Evolutionary conservation across 2,888 invertebrate genomes (phyloP).

Genomic region (Trichogramma evanescens): DNA sequence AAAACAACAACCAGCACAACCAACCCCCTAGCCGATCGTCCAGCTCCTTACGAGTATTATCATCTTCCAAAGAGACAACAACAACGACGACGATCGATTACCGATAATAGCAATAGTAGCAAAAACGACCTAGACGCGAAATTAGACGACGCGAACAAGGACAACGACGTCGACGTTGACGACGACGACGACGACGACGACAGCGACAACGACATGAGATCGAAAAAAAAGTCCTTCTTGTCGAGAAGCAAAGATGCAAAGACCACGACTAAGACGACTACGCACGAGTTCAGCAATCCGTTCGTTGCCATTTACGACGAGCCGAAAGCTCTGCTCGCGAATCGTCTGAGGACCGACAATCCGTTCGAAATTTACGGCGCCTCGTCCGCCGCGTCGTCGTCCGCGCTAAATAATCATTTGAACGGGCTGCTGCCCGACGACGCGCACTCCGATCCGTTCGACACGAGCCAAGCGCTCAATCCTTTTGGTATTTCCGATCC

Average conservation of each 20-base stretch:
- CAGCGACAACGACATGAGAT: no score
- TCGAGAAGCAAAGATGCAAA: background rate
- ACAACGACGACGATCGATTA: no score
- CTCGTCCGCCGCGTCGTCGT: background rate
- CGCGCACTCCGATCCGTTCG: slow-evolving; percentile 34
- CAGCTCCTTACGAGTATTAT: no score
- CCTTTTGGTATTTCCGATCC: slow-evolving; percentile 32
- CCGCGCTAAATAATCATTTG: slow-evolving; percentile 18
- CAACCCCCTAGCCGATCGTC: no score
- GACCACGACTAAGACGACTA: background rate
- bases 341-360: slow-evolving; percentile 20
- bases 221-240: no score
- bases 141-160: no score
- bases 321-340: background rate
- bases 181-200: no score
- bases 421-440: background rate
- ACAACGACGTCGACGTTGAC: no score
- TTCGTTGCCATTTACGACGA: slow-evolving; percentile 8
- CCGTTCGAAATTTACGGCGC: slow-evolving; percentile 21
- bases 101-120: no score
- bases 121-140: no score
- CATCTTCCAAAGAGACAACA: no score
- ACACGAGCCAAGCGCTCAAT: slow-evolving; percentile 36
- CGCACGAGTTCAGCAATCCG: slow-evolving; percentile 25
- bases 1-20: no score